Evolutionary conservation across 1,140 invertebrate genomes (phyloP).

Genomic region (Ceratosolen fusciceps): DNA sequence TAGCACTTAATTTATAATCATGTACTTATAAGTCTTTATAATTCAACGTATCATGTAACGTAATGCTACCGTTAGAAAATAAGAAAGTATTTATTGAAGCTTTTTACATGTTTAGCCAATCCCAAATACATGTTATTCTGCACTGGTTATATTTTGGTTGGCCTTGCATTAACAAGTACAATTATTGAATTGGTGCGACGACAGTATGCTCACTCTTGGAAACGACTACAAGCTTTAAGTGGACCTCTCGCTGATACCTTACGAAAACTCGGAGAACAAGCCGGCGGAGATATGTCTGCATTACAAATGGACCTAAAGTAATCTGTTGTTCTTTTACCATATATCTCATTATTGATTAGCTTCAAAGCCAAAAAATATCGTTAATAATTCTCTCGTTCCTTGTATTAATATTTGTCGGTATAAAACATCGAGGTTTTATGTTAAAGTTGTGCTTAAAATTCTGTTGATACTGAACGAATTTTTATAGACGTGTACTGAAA

Average conservation of each 20-base stretch:
- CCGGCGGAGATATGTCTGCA: slow-evolving; percentile 79
- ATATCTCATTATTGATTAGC: too few relatives aligned
- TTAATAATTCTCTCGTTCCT: neutral
- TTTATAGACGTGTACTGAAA: slow-evolving; percentile 60
- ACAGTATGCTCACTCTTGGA: slow-evolving; percentile 89
- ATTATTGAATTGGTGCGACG: slow-evolving; percentile 91
- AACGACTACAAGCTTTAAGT: slow-evolving; percentile 81
- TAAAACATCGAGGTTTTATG: neutral
- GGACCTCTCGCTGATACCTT: slow-evolving; percentile 85
- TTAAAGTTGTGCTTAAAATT: slow-evolving; percentile 15
- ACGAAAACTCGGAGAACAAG: slow-evolving; percentile 81
- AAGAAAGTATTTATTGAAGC: neutral
- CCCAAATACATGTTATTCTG: slow-evolving; percentile 91
- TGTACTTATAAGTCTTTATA: too few relatives aligned
- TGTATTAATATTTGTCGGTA: neutral
- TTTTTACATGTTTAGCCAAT: slow-evolving; percentile 74
- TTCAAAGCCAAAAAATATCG: neutral
- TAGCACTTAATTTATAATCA: too few relatives aligned
- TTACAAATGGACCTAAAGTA: slow-evolving; percentile 78
- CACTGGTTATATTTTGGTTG: slow-evolving; percentile 93
- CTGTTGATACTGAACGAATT: neutral
- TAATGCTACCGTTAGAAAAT: too few relatives aligned
- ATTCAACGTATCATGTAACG: too few relatives aligned
- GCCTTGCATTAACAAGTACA: slow-evolving; percentile 93
- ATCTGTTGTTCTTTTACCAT: neutral